Evolutionary conservation across 2,888 invertebrate species (phyloP).

Genomic region (Dolomedes plantarius): DNA sequence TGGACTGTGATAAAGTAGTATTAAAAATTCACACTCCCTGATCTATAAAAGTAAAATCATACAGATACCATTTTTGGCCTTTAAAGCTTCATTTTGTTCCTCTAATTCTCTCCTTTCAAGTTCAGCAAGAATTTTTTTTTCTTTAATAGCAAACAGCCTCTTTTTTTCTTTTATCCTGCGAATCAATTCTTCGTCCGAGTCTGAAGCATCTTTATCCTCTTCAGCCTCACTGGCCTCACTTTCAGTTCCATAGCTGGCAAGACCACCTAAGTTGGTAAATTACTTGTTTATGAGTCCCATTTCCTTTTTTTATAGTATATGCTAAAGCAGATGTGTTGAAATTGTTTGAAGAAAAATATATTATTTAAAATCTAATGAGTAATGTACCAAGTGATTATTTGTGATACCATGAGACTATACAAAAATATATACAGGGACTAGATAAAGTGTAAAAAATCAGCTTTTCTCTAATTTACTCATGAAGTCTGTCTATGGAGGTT

Average conservation of each 20-base stretch:
- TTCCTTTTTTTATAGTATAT: not conserved
- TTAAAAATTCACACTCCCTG: not conserved
- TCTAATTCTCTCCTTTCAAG: conserved; percentile 58
- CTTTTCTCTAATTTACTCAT: too few relatives aligned
- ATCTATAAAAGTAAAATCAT: not conserved
- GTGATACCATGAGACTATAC: too few relatives aligned
- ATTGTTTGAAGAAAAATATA: too few relatives aligned
- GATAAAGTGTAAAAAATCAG: too few relatives aligned
- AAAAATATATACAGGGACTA: too few relatives aligned
- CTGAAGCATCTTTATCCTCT: conserved; percentile 40
- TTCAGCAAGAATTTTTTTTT: conserved; percentile 72
- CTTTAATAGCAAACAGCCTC: conserved; percentile 71
- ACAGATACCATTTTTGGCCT: conserved; percentile 17
- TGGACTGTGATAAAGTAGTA: too few relatives aligned
- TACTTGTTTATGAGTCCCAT: conserved; percentile 24
- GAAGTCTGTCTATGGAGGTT: too few relatives aligned
- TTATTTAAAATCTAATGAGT: too few relatives aligned
- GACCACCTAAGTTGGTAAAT: conserved; percentile 56
- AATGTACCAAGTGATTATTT: too few relatives aligned
- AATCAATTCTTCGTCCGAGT: conserved; percentile 58
- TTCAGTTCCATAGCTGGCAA: conserved; percentile 79
- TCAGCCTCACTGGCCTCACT: conserved; percentile 82
- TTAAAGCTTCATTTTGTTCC: conserved; percentile 26
- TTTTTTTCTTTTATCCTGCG: conserved; percentile 68
- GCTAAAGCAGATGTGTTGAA: too few relatives aligned